Evolutionary conservation across 2,797 vertebrate genomes (phyloP).

Genomic region (Lindbergichthys nudifrons): DNA sequence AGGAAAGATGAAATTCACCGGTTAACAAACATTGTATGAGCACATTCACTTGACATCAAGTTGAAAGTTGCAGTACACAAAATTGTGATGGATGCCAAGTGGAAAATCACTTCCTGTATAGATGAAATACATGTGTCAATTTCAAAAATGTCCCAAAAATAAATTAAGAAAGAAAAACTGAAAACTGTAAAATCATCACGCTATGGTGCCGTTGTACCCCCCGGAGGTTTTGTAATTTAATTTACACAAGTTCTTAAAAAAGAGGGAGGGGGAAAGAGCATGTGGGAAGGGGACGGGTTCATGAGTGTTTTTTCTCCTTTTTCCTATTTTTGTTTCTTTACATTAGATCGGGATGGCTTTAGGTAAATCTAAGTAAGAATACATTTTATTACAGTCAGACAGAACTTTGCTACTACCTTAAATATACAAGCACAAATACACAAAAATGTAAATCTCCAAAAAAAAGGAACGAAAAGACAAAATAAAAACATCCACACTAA

Average conservation of each 20-base stretch:
- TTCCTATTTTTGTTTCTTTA: slow-evolving; percentile 83
- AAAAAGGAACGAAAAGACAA: slow-evolving; percentile 75
- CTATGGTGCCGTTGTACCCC: slow-evolving; percentile 79
- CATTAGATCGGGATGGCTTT: slow-evolving; percentile 87
- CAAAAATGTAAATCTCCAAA: slow-evolving; percentile 82
- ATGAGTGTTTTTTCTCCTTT: slow-evolving; percentile 79
- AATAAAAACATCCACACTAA: slow-evolving; percentile 86
- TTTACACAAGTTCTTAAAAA: slow-evolving; percentile 83
- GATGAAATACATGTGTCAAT: slow-evolving; percentile 61
- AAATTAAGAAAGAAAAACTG: slow-evolving; percentile 57
- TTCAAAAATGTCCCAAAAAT: slow-evolving; percentile 72
- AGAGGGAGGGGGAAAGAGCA: slow-evolving; percentile 68
- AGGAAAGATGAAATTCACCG: slow-evolving; percentile 50
- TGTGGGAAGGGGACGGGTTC: slow-evolving; percentile 59
- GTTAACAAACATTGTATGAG: slow-evolving; percentile 57
- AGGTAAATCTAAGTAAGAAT: slow-evolving; percentile 87
- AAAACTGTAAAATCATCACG: slow-evolving; percentile 64
- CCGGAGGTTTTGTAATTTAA: slow-evolving; percentile 72
- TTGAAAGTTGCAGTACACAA: slow-evolving; percentile 57
- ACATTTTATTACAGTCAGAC: slow-evolving; percentile 89
- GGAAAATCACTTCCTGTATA: slow-evolving; percentile 55
- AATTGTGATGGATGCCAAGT: slow-evolving; percentile 51
- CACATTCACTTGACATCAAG: slow-evolving; percentile 76
- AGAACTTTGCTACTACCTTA: slow-evolving; percentile 88
- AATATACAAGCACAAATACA: slow-evolving; percentile 90